These are phyloP conservation scores for Nasonovia ribisnigri DNA, from an alignment of 2,888 invertebrate genomes.

Conservation along the genomic window DNA sequence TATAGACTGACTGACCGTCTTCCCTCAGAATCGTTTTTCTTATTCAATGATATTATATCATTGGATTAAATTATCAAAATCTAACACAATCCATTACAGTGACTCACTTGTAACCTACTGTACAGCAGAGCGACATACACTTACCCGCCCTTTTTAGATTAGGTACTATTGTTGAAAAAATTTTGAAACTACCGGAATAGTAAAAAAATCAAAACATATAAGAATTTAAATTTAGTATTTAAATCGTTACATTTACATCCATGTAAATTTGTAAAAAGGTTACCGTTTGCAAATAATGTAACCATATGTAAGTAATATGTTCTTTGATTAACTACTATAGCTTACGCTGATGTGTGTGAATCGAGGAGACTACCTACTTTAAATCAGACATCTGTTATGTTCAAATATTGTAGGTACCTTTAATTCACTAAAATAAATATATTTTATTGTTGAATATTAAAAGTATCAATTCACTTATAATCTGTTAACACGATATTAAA, in stretches of 20 bases:
- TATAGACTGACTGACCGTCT: too few species aligned
- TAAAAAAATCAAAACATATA: too few species aligned
- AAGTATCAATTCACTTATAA: constrained; percentile 2
- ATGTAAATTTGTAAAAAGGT: background rate
- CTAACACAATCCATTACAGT: too few species aligned
- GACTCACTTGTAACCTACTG: too few species aligned
- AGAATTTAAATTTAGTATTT: background rate
- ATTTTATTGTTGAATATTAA: background rate
- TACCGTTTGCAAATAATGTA: background rate
- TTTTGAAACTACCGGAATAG: too few species aligned
- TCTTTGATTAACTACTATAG: background rate
- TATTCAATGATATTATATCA: too few species aligned
- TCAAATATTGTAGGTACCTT: background rate
- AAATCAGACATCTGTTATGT: background rate
- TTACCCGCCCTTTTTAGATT: too few species aligned
- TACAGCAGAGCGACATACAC: too few species aligned
- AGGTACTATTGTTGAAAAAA: too few species aligned
- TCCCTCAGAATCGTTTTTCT: too few species aligned
- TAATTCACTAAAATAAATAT: background rate
- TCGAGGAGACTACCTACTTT: background rate
- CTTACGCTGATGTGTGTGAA: background rate
- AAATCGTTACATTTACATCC: background rate
- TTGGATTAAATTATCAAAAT: too few species aligned
- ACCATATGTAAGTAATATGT: background rate
- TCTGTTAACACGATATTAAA: background rate